A percentile compares a stretch with the other conserved stretches of the same genome.
Evolutionary conservation across 2,797 vertebrate species (phyloP).

Genomic region (Chlorospingus flavigularis): DNA sequence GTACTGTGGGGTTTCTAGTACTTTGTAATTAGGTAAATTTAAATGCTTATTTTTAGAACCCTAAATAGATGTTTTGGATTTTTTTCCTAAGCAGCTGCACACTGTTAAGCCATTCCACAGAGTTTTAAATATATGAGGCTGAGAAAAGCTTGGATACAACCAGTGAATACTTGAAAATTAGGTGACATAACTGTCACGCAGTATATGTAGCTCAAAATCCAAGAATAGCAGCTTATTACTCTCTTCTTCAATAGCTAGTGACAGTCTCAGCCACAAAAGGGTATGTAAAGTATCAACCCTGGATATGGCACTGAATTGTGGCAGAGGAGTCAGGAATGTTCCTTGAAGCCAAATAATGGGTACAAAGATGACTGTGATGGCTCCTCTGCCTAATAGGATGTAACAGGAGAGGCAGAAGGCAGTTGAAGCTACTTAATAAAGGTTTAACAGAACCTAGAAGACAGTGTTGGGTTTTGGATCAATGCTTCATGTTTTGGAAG

Average conservation of each 20-base stretch:
- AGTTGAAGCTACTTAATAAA: background rate
- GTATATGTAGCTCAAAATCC: background rate
- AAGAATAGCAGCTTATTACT: slow-evolving; percentile 54
- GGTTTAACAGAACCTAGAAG: background rate
- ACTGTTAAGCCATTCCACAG: slow-evolving; percentile 41
- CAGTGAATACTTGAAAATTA: slow-evolving; percentile 57
- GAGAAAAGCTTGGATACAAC: slow-evolving; percentile 30
- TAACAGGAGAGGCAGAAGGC: background rate
- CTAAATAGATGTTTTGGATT: slow-evolving; percentile 47
- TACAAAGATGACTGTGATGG: background rate
- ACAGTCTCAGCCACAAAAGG: slow-evolving; percentile 10
- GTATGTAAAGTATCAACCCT: background rate
- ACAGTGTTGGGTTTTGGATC: background rate
- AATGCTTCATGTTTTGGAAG: background rate
- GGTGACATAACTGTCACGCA: slow-evolving; percentile 47
- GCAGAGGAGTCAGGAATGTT: background rate
- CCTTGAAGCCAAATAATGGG: background rate
- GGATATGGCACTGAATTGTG: background rate
- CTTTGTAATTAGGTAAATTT: slow-evolving; percentile 40
- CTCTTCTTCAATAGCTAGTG: slow-evolving; percentile 19
- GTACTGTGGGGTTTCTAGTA: slow-evolving; percentile 6
- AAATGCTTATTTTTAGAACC: slow-evolving; percentile 45
- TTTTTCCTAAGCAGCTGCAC: slow-evolving; percentile 55
- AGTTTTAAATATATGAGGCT: slow-evolving; percentile 37
- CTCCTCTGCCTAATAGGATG: background rate